Conservation (phyloP, 92 coral and sea anemone species). For the Paramuricea clavata region DNA sequence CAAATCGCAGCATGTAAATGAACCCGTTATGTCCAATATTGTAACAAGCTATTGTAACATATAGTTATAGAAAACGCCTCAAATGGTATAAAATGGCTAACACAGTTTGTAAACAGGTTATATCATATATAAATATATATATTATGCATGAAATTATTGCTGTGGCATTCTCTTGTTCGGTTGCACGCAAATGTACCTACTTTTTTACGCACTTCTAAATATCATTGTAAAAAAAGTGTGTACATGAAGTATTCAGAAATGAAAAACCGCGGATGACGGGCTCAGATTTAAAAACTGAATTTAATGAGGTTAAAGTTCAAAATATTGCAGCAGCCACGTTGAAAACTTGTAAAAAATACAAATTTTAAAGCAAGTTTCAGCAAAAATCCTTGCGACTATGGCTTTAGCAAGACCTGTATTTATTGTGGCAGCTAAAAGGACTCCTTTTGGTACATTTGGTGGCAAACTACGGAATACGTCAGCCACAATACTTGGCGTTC, state of each 20-base stretch:
- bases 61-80: too few relatives aligned
- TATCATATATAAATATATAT: neutral
- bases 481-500: conserved; percentile 90
- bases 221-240: neutral
- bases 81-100: too few relatives aligned
- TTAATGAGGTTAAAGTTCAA: conserved; percentile 5
- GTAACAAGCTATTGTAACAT: too few relatives aligned
- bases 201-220: neutral
- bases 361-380: neutral
- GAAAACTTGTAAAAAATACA: neutral
- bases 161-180: too few relatives aligned
- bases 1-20: too few relatives aligned
- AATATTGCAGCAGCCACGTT: neutral
- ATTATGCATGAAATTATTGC: neutral
- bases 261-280: conserved; percentile 1
- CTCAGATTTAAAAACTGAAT: neutral
- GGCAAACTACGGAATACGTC: conserved; percentile 83
- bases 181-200: neutral
- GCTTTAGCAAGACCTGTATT: conserved; percentile 90
- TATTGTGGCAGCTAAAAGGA: conserved; percentile 97
- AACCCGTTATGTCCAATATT: neutral
- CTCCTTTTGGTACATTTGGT: conserved; percentile 98
- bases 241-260: neutral
- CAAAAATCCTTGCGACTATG: conserved; percentile 33
- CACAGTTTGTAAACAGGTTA: neutral